Evolutionary conservation across 2,797 vertebrate species (phyloP), one percentile per base, ranked within the genome.

Genomic region (Gorsachius magnificus): DNA sequence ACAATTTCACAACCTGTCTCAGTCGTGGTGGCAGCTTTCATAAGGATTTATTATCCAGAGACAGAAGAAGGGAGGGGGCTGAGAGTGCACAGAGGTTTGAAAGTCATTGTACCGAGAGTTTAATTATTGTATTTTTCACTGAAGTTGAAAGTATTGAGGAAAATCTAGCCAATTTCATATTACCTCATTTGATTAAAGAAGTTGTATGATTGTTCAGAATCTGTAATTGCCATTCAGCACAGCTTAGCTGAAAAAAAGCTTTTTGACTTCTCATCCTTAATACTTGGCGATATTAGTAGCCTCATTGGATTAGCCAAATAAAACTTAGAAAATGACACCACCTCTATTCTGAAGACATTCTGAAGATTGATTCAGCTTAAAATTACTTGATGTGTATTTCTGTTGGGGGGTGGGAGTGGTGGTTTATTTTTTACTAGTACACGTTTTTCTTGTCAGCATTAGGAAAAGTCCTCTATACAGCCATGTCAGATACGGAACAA

Each of bases 101-200:
- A 97, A 97, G 90, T 92, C 96, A 97, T 95, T 97, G 96, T 97
- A 97, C 95, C 68, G 69, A 95, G 95, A 96, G 94, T 96, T 97
- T 97, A 97, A 97, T 97, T 97, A 97, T 93, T 95, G 90, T 94
- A 96, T 97, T 97, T 97, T 97, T 95, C 96, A 97, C 90, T 96
- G 95, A 97, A 97, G 96, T 97, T 92, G 95, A 97, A 97, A 97
- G 95, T 96, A 90, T 82, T 87, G 69, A 87, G 83, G 82, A 85
- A 95, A 97, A 97, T 95, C 83, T 78, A 96, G 43, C 86, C 87
- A 82, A 88, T 97, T 96, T 97, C 91, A 86, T 96, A 96, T 96
- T 97, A 96, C 89, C 68, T 93, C 89, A 45, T 95, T 86, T 95
- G 93, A 95, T 96, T 95, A 93, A 95, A 97, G 94, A 96, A 96